A percentile compares a stretch with the other conserved stretches of the same genome.
These are phyloP conservation scores for Eupithecia exiguata DNA, from an alignment of 2,888 invertebrate species.

Conservation along the genomic window DNA sequence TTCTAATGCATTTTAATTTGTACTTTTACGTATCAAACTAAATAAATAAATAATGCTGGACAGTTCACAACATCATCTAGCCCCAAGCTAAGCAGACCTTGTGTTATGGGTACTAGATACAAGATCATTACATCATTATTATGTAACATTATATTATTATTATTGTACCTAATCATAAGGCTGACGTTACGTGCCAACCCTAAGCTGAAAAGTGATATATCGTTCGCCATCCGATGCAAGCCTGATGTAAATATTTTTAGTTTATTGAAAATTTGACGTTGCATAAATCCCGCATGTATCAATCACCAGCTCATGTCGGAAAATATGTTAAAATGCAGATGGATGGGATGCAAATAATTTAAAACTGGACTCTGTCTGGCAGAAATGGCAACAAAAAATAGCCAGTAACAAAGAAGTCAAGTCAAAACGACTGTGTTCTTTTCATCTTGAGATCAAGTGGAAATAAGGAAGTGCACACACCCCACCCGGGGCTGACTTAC, in stretches of 20 bases:
- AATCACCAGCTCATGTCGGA: neutral
- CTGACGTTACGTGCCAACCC: neutral
- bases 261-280: slow-evolving; percentile 4
- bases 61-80: too few relatives aligned
- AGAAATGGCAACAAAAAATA: neutral
- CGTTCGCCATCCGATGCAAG: neutral
- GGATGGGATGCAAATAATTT: neutral
- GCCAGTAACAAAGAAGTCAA: neutral
- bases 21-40: too few relatives aligned
- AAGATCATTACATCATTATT: neutral
- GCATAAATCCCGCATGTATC: neutral
- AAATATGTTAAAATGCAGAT: neutral
- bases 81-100: too few relatives aligned
- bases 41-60: too few relatives aligned
- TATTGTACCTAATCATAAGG: neutral
- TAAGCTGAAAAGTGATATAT: slow-evolving; percentile 1
- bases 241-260: slow-evolving; percentile 5
- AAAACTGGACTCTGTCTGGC: neutral
- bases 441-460: too few relatives aligned
- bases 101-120: too few relatives aligned
- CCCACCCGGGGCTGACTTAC: too few relatives aligned
- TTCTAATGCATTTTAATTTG: too few relatives aligned
- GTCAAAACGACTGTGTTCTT: too few relatives aligned
- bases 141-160: too few relatives aligned
- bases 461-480: too few relatives aligned